A percentile compares a stretch with the other conserved stretches of the same genome.
phyloP scores from a whole-genome alignment of 1,140 invertebrate genomes.

The Pseudomyrmex flavicornis region DNA sequence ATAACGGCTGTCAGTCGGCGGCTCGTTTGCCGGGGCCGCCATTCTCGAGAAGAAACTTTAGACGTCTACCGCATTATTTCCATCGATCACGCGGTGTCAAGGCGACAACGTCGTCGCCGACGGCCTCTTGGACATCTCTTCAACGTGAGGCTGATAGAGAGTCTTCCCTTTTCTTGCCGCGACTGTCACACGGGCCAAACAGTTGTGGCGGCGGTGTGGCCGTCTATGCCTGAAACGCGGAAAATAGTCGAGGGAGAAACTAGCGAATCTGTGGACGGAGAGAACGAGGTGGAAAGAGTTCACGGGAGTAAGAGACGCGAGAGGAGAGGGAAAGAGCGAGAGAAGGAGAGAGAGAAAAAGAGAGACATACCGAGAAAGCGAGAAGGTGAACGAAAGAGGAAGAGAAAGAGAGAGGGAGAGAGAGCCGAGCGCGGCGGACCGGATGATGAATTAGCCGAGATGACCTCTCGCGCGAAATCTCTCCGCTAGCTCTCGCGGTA shows the following conservation, averaged over 20 bases:
- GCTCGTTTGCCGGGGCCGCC: constrained; percentile 51
- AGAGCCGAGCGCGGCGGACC: constrained; percentile 75
- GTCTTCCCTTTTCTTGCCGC: constrained; percentile 44
- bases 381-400: constrained; percentile 56
- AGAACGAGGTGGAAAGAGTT: constrained; percentile 55
- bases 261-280: constrained; percentile 27
- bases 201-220: constrained; percentile 27
- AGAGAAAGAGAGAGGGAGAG: constrained; percentile 37
- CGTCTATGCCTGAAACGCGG: constrained; percentile 44
- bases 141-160: constrained; percentile 53
- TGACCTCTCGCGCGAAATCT: constrained; percentile 84
- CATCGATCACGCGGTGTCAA: constrained; percentile 71
- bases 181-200: constrained; percentile 51
- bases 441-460: constrained; percentile 84
- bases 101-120: constrained; percentile 57
- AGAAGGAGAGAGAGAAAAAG: not conserved
- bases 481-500: constrained; percentile 80
- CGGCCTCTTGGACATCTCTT: constrained; percentile 57
- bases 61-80: constrained; percentile 68
- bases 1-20: constrained; percentile 53
- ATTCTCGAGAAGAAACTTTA: constrained; percentile 55
- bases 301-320: constrained; percentile 37
- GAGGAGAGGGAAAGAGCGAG: not conserved
- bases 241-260: constrained; percentile 45
- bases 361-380: constrained; percentile 3